Conservation (phyloP, 2,888 invertebrate genomes). For the Hylaea fasciaria region DNA sequence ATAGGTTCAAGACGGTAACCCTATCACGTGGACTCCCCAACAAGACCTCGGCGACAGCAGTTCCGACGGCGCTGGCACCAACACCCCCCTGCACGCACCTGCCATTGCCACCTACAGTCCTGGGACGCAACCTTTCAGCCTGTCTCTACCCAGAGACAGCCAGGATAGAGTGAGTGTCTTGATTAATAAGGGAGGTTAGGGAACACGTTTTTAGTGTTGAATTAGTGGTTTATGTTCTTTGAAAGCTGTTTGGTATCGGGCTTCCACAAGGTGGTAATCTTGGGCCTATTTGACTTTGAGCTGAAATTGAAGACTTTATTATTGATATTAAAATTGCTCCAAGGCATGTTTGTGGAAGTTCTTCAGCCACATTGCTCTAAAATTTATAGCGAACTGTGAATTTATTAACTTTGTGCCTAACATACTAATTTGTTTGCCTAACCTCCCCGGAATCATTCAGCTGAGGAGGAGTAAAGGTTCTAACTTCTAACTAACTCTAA, state of each 20-base stretch:
- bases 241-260: slow-evolving; percentile 8
- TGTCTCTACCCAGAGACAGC: slow-evolving; percentile 89
- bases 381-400: background rate
- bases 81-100: slow-evolving; percentile 39
- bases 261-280: slow-evolving; percentile 17
- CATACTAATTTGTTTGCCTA: slow-evolving; percentile 61
- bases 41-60: slow-evolving; percentile 91
- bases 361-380: slow-evolving; percentile 5
- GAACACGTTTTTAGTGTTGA: slow-evolving; percentile 25
- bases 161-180: slow-evolving; percentile 69
- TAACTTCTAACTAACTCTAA: slow-evolving; percentile 43
- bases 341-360: slow-evolving; percentile 4
- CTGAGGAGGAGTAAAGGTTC: slow-evolving; percentile 78
- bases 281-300: slow-evolving; percentile 4
- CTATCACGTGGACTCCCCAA: slow-evolving; percentile 90
- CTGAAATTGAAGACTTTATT: too few species aligned
- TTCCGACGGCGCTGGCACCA: slow-evolving; percentile 73
- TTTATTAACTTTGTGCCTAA: slow-evolving; percentile 61
- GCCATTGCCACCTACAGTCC: slow-evolving; percentile 71
- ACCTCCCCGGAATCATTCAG: slow-evolving; percentile 64
- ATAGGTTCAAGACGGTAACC: slow-evolving; percentile 53
- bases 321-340: background rate
- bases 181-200: slow-evolving; percentile 69
- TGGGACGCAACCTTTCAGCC: slow-evolving; percentile 88
- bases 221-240: slow-evolving; percentile 4